Evolutionary conservation across 2,888 invertebrate genomes (phyloP).

Genomic region (Metallyticus violacea): DNA sequence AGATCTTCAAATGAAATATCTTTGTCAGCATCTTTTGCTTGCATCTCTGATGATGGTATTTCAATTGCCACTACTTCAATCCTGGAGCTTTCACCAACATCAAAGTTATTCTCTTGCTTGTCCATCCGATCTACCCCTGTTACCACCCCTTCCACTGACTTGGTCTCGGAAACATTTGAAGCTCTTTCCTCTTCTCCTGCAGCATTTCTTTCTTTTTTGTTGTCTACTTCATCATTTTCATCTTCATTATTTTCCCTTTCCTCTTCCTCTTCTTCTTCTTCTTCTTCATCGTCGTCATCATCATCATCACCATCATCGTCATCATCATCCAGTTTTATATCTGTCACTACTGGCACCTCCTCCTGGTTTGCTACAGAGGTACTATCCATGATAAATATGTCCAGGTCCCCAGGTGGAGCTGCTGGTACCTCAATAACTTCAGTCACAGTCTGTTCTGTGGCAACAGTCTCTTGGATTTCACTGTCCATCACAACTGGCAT

Average conservation of each 20-base stretch:
- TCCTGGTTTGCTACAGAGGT: neutral
- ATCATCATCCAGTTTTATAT: neutral
- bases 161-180: neutral
- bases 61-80: slow-evolving; percentile 1
- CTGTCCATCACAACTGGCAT: neutral
- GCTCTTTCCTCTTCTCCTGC: neutral
- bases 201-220: neutral
- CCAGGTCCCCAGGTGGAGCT: neutral
- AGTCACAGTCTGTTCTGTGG: neutral
- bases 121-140: neutral
- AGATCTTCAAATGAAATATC: neutral
- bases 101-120: neutral
- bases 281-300: neutral
- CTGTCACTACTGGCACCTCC: neutral
- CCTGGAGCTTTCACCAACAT: neutral
- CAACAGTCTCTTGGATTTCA: neutral
- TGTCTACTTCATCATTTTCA: neutral
- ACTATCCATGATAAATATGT: neutral
- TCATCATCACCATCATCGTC: neutral
- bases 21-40: neutral
- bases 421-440: slow-evolving; percentile 6
- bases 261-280: neutral
- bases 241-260: neutral
- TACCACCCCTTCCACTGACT: neutral
- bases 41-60: neutral